Percentiles rank a stretch among this genome's conserved stretches.
Evolutionary conservation across 2,888 invertebrate species (phyloP).

Genomic region (Ophraella communa): DNA sequence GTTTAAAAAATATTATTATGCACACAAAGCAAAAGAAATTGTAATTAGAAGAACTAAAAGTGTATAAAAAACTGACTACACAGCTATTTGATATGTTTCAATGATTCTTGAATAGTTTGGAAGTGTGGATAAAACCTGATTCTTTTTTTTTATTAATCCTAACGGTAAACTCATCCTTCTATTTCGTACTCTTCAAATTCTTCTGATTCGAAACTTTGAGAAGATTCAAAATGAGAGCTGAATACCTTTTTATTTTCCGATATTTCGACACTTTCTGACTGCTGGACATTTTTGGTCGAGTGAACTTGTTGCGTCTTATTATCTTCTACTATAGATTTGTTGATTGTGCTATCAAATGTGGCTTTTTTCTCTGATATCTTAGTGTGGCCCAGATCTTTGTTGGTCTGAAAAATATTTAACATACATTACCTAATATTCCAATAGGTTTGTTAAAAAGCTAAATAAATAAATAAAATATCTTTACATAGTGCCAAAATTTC

Average conservation of each 20-base stretch:
- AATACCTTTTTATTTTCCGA: constrained; percentile 55
- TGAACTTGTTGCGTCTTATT: constrained; percentile 52
- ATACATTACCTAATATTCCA: no score
- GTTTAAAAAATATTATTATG: not conserved
- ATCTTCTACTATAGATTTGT: constrained; percentile 55
- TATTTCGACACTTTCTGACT: constrained; percentile 50
- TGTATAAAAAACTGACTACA: not conserved
- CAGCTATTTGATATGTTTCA: not conserved
- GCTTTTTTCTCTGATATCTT: constrained; percentile 56
- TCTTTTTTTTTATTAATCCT: not conserved
- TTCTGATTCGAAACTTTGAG: constrained; percentile 58
- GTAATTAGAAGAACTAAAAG: not conserved
- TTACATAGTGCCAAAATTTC: no score
- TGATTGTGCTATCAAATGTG: constrained; percentile 55
- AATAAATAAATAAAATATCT: no score
- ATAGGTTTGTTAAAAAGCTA: no score
- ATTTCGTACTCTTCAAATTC: constrained; percentile 57
- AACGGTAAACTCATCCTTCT: constrained; percentile 42
- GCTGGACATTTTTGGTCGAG: constrained; percentile 51
- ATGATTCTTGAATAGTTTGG: not conserved
- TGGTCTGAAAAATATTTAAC: constrained; percentile 45
- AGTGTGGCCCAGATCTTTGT: constrained; percentile 55
- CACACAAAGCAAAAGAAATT: not conserved
- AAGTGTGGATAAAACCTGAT: constrained; percentile 8
- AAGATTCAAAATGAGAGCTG: constrained; percentile 53